Conservation (phyloP, 2,113 vertebrate genomes). For the Felis chaus region DNA sequence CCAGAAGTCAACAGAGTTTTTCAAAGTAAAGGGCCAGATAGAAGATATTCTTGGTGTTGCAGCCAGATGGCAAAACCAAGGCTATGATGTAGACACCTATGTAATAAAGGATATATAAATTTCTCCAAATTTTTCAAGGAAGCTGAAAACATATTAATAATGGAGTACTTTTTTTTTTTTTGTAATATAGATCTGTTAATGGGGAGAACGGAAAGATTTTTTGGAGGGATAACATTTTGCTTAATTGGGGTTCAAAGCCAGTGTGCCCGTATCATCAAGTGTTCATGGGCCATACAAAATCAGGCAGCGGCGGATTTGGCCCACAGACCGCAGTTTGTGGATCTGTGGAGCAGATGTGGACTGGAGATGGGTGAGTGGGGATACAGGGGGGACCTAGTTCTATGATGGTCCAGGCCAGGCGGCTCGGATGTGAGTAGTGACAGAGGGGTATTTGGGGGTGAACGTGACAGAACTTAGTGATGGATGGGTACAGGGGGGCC, state of each 20-base stretch:
- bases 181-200: neutral
- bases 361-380: neutral
- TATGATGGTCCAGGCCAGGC: neutral
- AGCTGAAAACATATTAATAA: neutral
- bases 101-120: neutral
- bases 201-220: neutral
- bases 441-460: neutral
- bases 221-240: neutral
- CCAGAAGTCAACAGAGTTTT: neutral
- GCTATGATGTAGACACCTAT: neutral
- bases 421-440: neutral
- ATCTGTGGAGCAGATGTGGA: neutral
- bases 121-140: neutral
- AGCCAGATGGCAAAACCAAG: neutral
- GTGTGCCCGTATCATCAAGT: neutral
- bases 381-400: neutral
- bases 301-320: neutral
- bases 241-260: neutral
- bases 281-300: neutral
- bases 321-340: neutral
- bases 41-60: neutral
- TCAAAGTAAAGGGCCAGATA: neutral
- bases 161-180: neutral
- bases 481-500: fast-evolving
- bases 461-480: neutral